Percentiles rank a stretch among this genome's conserved stretches.
Conservation (phyloP, 1,140 invertebrate species). For the Drosophila sucinea region DNA sequence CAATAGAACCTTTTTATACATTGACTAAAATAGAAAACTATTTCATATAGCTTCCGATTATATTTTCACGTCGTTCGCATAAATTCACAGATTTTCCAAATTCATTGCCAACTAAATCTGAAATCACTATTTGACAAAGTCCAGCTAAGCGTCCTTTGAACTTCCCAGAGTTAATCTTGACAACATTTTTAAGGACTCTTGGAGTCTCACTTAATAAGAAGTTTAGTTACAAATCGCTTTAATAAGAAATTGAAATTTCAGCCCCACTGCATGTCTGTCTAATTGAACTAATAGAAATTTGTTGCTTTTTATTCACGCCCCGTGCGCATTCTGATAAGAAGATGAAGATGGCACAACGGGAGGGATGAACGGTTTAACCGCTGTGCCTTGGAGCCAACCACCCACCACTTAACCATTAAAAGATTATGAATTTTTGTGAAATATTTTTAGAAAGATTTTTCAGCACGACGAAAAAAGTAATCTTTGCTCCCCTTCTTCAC, state of each 20-base stretch:
- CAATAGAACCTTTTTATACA: no score
- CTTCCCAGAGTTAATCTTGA: not conserved
- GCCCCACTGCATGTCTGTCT: not conserved
- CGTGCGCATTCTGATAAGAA: constrained; percentile 2
- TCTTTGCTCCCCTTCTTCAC: constrained; percentile 41
- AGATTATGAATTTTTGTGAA: constrained; percentile 60
- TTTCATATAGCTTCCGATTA: no score
- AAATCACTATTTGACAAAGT: no score
- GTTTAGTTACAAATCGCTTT: not conserved
- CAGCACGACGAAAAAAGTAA: constrained; percentile 56
- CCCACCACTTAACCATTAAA: constrained; percentile 47
- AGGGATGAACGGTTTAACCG: not conserved
- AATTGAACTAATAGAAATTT: constrained; percentile 12
- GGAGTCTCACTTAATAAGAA: not conserved
- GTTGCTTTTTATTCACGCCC: constrained; percentile 7
- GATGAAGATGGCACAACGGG: not conserved
- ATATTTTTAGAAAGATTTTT: constrained; percentile 58
- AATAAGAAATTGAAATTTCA: not conserved
- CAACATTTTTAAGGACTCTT: not conserved
- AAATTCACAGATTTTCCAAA: no score
- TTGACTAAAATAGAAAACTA: no score
- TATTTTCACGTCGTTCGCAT: no score
- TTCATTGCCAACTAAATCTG: no score
- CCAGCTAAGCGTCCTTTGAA: not conserved
- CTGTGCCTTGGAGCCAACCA: constrained; percentile 15